Evolutionary conservation across 2,888 invertebrate genomes (phyloP).

Genomic region (Bugulina stolonifera): DNA sequence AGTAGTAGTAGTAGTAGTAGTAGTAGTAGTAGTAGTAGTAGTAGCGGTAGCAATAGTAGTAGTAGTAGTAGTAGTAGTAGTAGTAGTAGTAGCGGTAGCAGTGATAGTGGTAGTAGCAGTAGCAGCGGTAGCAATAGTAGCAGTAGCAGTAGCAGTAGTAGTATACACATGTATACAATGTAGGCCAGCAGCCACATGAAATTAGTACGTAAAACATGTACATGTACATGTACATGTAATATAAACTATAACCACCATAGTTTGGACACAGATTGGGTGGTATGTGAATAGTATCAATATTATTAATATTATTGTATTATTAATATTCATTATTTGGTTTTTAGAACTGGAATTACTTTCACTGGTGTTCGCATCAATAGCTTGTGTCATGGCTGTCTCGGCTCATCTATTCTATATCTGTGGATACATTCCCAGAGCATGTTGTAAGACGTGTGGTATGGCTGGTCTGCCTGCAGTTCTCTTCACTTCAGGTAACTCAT

Average conservation of each 20-base stretch:
- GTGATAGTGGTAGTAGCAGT: background rate
- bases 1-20: background rate
- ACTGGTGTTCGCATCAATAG: background rate
- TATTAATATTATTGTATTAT: too few relatives aligned
- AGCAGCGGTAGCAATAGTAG: background rate
- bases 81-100: background rate
- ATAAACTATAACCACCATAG: too few relatives aligned
- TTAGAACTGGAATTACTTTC: background rate
- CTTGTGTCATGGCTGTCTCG: background rate
- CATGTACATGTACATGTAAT: too few relatives aligned
- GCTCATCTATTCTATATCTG: slow-evolving; percentile 8
- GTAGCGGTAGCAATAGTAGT: background rate
- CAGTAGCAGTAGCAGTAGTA: background rate
- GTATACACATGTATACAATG: background rate
- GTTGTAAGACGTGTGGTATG: slow-evolving; percentile 13
- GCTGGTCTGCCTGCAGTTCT: slow-evolving; percentile 9
- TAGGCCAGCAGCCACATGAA: background rate
- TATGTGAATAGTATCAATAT: too few relatives aligned
- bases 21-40: background rate
- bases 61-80: background rate
- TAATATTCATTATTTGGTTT: background rate
- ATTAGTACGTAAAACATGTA: too few relatives aligned
- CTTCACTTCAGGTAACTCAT: slow-evolving; percentile 11
- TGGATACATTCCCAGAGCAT: slow-evolving; percentile 13
- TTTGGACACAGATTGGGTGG: too few relatives aligned